Conservation (phyloP, 2,797 vertebrate genomes). For the Basileuterus tristriatus region DNA sequence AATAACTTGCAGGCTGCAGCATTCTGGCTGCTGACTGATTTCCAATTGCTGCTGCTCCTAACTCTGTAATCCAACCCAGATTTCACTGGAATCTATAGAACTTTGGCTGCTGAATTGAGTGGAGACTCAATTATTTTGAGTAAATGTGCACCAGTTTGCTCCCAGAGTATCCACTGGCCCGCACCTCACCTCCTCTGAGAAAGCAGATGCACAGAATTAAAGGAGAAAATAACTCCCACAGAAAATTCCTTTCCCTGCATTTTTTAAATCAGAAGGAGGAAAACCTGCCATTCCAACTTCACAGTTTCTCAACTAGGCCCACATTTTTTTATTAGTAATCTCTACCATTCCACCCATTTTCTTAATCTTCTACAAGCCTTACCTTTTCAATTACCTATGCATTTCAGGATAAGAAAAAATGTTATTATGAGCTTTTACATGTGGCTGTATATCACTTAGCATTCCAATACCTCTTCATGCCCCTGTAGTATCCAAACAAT, state of each 20-base stretch:
- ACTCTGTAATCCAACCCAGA: background rate
- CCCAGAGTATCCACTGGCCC: background rate
- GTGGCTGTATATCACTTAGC: background rate
- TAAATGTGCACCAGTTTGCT: background rate
- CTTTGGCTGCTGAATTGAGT: background rate
- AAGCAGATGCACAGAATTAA: background rate
- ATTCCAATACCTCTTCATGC: background rate
- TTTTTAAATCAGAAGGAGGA: background rate
- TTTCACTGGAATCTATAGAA: background rate
- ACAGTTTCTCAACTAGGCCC: background rate
- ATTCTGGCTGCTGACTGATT: background rate
- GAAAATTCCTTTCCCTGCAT: background rate
- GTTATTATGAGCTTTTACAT: background rate
- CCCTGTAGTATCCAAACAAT: background rate
- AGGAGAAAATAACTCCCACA: background rate
- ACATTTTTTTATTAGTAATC: background rate
- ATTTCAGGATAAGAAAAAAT: background rate
- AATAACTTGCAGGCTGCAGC: background rate
- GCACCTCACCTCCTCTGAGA: background rate
- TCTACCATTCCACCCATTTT: background rate
- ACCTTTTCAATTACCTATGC: background rate
- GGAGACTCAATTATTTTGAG: background rate
- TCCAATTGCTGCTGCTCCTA: background rate
- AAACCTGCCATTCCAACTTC: background rate
- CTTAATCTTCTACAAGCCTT: background rate